Evolutionary conservation across 2,888 invertebrate species (phyloP), one percentile per base, ranked within the genome.

Genomic region (Chymomyza caudatula): DNA sequence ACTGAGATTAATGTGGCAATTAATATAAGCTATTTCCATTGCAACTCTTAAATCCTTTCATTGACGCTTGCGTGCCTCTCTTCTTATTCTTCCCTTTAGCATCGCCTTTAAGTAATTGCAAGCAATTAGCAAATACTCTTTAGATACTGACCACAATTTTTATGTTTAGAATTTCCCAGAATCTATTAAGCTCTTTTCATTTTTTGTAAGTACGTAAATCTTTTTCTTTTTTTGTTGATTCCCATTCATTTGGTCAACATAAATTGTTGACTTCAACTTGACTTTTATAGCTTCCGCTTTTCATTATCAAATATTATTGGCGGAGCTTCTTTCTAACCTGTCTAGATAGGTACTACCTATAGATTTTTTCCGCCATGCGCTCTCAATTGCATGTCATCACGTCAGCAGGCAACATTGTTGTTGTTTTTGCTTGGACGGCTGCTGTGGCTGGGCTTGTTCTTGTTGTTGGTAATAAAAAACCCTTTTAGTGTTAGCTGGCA

Each of bases 241-340:
- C 47, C 11, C 11, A 37, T 8, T 37, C 29, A 37, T 37, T 37
- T 37, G 29, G 29, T 11, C 29, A 37, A 57, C 47, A 65, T 52
- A 49, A 52, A 74, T 71, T 79, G 85, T 71, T 75, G 72, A 62
- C 67, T 8, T 75, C 62, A 52, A 65, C 29, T 37, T 37, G 29
- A 11, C 29, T 67, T 76, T 85, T 74, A 86, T 73, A 67, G 85
- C 75, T 82, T 82, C 82, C 82, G 86, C 85, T 82, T 86, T 74
- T 63, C 77, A 85, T 82, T 86, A 85, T 85, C 82, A 82, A 82
- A 86, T 86, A 86, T 81, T 82, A 84, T 84, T 76, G 74, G 60
- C 68, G 53, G 60, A 42, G 62, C 52, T 54, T 63, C 23, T 53
- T 68, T 51, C 59, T 56, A 62, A 62, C 37, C 63, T 60, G 53